Percentiles rank a stretch among this genome's conserved stretches.
phyloP scores from a whole-genome alignment of 2,888 invertebrate genomes.

The Limnephilus auricula region DNA sequence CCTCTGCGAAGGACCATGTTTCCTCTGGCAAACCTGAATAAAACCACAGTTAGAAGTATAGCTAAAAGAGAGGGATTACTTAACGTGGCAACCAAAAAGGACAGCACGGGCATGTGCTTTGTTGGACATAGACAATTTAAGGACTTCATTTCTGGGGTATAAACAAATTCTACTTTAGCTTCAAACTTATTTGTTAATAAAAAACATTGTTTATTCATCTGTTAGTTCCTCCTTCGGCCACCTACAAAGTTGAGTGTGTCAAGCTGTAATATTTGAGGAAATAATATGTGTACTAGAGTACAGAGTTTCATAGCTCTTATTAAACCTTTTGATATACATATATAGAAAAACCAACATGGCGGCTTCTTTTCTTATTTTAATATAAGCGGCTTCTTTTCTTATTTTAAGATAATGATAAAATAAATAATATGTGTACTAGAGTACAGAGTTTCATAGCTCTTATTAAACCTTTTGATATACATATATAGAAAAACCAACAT shows the following conservation, averaged over 20 bases:
- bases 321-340: background rate
- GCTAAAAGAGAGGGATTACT: slow-evolving; percentile 84
- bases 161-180: background rate
- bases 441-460: background rate
- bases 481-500: background rate
- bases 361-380: background rate
- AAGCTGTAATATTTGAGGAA: background rate
- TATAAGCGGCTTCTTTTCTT: too few species aligned
- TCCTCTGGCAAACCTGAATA: slow-evolving; percentile 88
- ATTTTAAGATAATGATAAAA: too few species aligned
- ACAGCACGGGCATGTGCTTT: slow-evolving; percentile 98
- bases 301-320: background rate
- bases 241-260: background rate
- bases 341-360: background rate
- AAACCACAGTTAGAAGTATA: slow-evolving; percentile 87
- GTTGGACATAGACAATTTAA: slow-evolving; percentile 94
- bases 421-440: too few species aligned
- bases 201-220: too few species aligned
- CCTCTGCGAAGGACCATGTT: slow-evolving; percentile 92
- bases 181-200: too few species aligned
- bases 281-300: background rate
- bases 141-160: slow-evolving; percentile 91
- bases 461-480: background rate
- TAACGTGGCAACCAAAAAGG: slow-evolving; percentile 84
- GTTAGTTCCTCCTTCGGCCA: too few species aligned